A percentile compares a stretch with the other conserved stretches of the same genome.
phyloP scores from a whole-genome alignment of 2,888 invertebrate species.

The Erebia palarica region DNA sequence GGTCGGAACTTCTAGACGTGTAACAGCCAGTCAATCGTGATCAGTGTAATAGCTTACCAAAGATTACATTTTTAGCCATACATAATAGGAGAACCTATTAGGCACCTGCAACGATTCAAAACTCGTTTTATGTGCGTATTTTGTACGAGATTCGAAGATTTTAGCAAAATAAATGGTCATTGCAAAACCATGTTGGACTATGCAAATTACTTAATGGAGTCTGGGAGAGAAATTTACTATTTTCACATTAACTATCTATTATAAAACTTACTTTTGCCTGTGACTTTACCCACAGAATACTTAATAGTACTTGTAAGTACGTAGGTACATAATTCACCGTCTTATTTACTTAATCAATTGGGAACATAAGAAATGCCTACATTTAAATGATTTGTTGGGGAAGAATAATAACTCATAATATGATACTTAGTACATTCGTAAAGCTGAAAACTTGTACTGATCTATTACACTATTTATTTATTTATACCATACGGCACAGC shows the following conservation, averaged over 20 bases:
- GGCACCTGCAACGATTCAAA: constrained; percentile 4
- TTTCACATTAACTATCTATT: constrained; percentile 44
- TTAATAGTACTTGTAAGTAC: not conserved
- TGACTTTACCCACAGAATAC: not conserved
- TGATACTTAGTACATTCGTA: no score
- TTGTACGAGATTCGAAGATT: not conserved
- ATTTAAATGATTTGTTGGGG: no score
- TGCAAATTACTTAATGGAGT: constrained; percentile 36
- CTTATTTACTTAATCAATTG: no score
- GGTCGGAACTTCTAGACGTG: no score
- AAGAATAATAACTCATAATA: no score
- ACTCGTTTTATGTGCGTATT: constrained; percentile 18
- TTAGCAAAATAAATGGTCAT: constrained; percentile 29
- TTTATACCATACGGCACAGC: no score
- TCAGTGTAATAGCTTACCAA: not conserved
- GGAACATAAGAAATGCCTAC: no score
- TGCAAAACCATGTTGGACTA: constrained; percentile 33
- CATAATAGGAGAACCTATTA: not conserved
- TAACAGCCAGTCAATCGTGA: no score
- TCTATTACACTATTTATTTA: no score
- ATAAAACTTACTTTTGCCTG: not conserved
- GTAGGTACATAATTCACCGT: no score
- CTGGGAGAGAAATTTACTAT: constrained; percentile 52
- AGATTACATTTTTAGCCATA: not conserved
- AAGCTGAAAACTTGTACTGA: no score